Evolutionary conservation across 1,140 invertebrate species (phyloP), one percentile per base, ranked within the genome.

Genomic region (Cotesia typhae): DNA sequence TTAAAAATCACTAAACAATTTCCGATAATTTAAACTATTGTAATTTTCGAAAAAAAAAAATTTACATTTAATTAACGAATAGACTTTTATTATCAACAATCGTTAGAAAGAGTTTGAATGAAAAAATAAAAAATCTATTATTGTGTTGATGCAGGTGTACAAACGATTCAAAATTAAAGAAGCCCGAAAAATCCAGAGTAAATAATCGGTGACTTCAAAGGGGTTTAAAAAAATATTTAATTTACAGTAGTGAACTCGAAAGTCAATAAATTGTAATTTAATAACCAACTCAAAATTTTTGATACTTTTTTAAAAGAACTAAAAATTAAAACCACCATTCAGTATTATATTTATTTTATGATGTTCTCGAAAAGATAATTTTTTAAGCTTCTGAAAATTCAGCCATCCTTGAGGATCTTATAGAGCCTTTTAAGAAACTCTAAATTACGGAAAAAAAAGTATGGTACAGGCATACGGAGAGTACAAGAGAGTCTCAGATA

Each of bases 211-310:
- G 20, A 10, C 17, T 37, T 35, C 60, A 61, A 61, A 61, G 12
- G n/a, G n/a, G 35, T 57, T 57, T 57, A 14, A 61, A 61, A 61
- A 61, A 61, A 61, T 35, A 61, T 35, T 61, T 61, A 5, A 61
- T 17, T 61, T 61, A 37, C 60, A 6, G 10, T 10, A 61, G 35
- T 61, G 28, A 28, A 7, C 6, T 47, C 41, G 41, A 7, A 9
- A 47, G 41, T 6, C 41, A 59, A 7, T 59, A n/a, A 59, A 59
- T 20, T 59, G 12, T n/a, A 52, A 52, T 47, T 4, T 61, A 61
- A 61, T 37, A 61, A 61, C 37, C 35, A 61, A 61, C 60, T 20
- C 20, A 17, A 6, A 61, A 61, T 28, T 35, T 28, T 17, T 1
- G 5, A n/a, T 47, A 47, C 41, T 47, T 9, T 47, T 9, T 47